Percentiles rank a stretch among this genome's conserved stretches.
These are phyloP conservation scores for Ypsolopha scabrella DNA, from an alignment of 2,888 invertebrate species.

Conservation along the genomic window DNA sequence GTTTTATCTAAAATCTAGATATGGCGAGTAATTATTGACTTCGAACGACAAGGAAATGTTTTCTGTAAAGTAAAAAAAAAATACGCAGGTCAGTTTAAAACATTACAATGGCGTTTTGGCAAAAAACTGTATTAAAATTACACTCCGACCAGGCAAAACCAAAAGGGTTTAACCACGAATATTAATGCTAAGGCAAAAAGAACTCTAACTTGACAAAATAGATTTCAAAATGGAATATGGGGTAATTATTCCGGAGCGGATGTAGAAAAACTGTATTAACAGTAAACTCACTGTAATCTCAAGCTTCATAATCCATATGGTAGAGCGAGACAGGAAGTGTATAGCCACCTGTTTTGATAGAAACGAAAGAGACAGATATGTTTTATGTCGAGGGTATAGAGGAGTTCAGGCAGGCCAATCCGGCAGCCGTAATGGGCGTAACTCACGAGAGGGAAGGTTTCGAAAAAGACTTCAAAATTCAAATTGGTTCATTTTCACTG, in stretches of 20 bases:
- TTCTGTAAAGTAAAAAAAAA: slow-evolving; percentile 43
- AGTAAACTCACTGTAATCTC: slow-evolving; percentile 52
- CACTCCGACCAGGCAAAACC: slow-evolving; percentile 14
- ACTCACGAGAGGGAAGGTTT: slow-evolving; percentile 13
- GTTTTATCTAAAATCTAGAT: slow-evolving; percentile 61
- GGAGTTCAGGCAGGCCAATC: slow-evolving; percentile 51
- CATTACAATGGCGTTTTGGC: slow-evolving; percentile 46
- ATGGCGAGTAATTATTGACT: slow-evolving; percentile 41
- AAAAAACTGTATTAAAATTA: slow-evolving; percentile 51
- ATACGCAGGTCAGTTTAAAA: slow-evolving; percentile 37
- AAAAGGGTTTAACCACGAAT: slow-evolving; percentile 18
- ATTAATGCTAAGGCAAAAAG: slow-evolving; percentile 7
- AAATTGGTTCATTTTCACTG: slow-evolving; percentile 5
- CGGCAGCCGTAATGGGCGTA: slow-evolving; percentile 47
- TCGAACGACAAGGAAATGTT: slow-evolving; percentile 39
- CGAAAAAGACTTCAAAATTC: slow-evolving; percentile 8
- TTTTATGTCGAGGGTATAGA: slow-evolving; percentile 28
- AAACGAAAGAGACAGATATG: slow-evolving; percentile 36
- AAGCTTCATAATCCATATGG: slow-evolving; percentile 40
- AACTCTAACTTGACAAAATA: slow-evolving; percentile 11
- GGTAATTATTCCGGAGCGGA: slow-evolving; percentile 36
- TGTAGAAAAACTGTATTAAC: slow-evolving; percentile 58
- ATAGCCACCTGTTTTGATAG: slow-evolving; percentile 9
- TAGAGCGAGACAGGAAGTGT: slow-evolving; percentile 28
- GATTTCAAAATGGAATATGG: slow-evolving; percentile 14